These are phyloP conservation scores for Vicugna pacos DNA, from an alignment of 2,113 vertebrate genomes.

Conservation along the genomic window DNA sequence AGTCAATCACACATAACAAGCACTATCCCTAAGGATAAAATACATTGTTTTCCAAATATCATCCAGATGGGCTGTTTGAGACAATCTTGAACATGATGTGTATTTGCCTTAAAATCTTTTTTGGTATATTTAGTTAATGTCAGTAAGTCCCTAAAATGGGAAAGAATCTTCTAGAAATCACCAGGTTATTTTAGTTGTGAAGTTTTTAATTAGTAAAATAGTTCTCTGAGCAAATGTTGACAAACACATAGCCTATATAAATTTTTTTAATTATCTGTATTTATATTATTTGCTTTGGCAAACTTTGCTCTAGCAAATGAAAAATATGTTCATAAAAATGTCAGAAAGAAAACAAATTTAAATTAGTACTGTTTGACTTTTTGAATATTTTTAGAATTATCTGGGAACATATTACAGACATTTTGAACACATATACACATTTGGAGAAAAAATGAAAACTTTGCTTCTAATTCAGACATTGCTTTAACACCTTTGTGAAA, in stretches of 20 bases:
- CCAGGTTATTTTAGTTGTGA: background rate
- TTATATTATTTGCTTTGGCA: background rate
- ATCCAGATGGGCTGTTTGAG: background rate
- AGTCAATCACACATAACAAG: background rate
- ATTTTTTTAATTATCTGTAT: background rate
- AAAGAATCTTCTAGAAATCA: background rate
- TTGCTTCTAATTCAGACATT: conserved; percentile 45
- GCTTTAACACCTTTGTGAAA: conserved; percentile 33
- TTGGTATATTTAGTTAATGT: background rate
- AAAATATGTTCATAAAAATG: conserved; percentile 16
- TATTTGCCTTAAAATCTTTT: background rate
- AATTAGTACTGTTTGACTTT: background rate
- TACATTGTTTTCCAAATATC: background rate
- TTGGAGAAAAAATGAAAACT: conserved; percentile 35
- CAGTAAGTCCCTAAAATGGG: background rate
- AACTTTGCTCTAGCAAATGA: conserved; percentile 21
- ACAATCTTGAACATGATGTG: background rate
- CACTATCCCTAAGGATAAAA: background rate
- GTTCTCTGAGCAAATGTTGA: background rate
- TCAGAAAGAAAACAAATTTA: conserved; percentile 38
- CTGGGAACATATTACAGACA: background rate
- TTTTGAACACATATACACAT: background rate
- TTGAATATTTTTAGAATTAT: conserved; percentile 43
- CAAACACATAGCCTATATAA: background rate
- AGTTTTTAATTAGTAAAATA: conserved; percentile 53